Conservation (phyloP, 2,888 invertebrate genomes). For the Fragum sueziense region DNA sequence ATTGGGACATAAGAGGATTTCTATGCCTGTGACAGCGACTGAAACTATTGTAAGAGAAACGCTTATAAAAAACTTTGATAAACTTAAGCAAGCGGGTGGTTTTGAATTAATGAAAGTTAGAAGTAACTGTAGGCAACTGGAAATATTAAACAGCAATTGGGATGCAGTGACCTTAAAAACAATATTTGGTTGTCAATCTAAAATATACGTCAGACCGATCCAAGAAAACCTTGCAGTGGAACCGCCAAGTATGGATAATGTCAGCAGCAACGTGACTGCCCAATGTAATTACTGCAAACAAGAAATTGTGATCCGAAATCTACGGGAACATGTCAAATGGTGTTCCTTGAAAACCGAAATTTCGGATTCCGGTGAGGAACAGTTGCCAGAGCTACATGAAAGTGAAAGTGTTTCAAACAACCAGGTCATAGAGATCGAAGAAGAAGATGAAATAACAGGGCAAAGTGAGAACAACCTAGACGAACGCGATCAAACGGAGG, state of each 20-base stretch:
- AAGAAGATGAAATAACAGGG: background rate
- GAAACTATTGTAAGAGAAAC: background rate
- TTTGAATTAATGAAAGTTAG: background rate
- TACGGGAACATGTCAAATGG: background rate
- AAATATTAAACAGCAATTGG: background rate
- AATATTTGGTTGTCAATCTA: background rate
- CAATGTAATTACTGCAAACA: background rate
- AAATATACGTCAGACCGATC: background rate
- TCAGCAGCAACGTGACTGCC: background rate
- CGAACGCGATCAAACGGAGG: background rate
- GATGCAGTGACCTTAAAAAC: background rate
- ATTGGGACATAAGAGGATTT: background rate
- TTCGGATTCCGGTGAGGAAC: background rate
- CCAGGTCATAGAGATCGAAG: background rate
- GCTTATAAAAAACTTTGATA: background rate
- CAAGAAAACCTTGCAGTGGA: background rate
- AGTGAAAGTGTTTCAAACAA: too few relatives aligned
- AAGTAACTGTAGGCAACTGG: background rate
- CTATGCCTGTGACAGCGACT: background rate
- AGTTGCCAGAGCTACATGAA: background rate
- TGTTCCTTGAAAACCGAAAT: background rate
- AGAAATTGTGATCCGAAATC: background rate
- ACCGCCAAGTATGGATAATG: background rate
- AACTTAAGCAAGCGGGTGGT: background rate
- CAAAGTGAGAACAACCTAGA: background rate